Evolutionary conservation across 64 coral and sea anemone species (phyloP), one percentile per base, ranked within the genome.

Genomic region (Actinia equina): DNA sequence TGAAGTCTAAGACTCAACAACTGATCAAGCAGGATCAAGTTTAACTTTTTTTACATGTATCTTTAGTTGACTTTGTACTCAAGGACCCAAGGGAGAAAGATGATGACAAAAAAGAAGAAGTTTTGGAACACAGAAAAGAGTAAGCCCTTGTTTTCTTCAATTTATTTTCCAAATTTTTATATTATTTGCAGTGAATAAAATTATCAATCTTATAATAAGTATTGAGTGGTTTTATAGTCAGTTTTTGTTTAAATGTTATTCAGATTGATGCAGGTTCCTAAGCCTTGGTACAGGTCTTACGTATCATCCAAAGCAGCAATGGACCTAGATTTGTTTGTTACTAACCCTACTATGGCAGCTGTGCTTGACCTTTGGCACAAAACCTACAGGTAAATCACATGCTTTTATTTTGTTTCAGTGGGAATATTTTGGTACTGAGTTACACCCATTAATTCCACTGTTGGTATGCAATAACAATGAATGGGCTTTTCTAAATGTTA

Each of bases 251-350:
- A 30, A 42, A 74, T 25, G n/a, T 79, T 42, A 17, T 85, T 18
- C 42, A 99, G 97, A 82, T 84, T 99, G 85, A 91, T 88, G 77
- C 97, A 99, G 52, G 97, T 99, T 14, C 97, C 97, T 2, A 99
- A 99, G 69, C 97, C 97, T 88, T 99, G 97, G 97, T 95, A 95
- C 77, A 92, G 91, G 55, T 99, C 97, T 10, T 99, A 99, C 54
- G 37, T 95, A 10, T 93, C 63, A 86, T 93, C 97, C 51, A 89
- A 87, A 37, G 90, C 51, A 58, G 91, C 93, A 22, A 99, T 99
- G 93, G 93, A 99, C 44, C 93, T 93, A 51, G 97, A 99, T 82
- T 61, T 99, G 83, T 99, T 99, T 95, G 93, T 92, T 42, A 99
- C 97, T 11, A 99, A 99, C 41, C 90, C 97, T 46, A 99, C 97